Base-by-base conservation (phyloP, 2,797 vertebrate species). In the Gouania willdenowi region DNA sequence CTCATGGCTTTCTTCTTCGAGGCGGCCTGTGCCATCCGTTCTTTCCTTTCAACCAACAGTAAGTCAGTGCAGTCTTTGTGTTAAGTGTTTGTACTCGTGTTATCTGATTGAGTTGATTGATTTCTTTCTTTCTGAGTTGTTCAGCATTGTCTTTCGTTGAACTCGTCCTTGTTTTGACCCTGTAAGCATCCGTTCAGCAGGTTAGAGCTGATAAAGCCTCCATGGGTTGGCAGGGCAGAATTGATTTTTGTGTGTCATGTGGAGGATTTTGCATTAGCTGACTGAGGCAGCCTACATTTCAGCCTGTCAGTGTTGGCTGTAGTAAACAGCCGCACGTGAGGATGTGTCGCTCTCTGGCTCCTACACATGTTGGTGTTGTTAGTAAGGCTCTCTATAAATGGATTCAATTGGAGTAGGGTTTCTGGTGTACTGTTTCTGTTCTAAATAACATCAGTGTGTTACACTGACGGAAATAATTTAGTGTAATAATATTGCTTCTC, bases 1-100 rank as follows among this genome's bases (percentile, higher is more conserved):
- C 14, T 52, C 31, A 87, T 88, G 86, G 63, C 72, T 60, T 82
- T 87, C 40, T 88, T 88, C 56, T 88, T 83, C 23, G 77, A 88
- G 47, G 66, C 40, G 0, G 51, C 0, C 2, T 87, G 78, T 33
- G 2, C 53, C 33, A 26, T 87, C 7, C 79, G 75, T 8, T 80
- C 84, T 12, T 41, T 88, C 8, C 1, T 83, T 44, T 64, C 64
- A 43, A 45, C 28, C 0, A 3, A 55, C 0, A 69, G 85, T 71
- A 72, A 87, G 84, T 65, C 8, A 4, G 22, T 25, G 17, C 22
- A 13, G 21, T 18, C 41, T 40, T 13, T 35, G 11, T 33, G n/a
- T 1, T 22, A 4, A 24, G 15, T 36, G 29, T 4, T n/a, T 17
- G 20, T 30, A 26, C 17, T 19, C 27, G 10, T 6, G 9, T 4